These are phyloP conservation scores for Alauda arvensis DNA, from an alignment of 2,797 vertebrate species.

Conservation along the genomic window DNA sequence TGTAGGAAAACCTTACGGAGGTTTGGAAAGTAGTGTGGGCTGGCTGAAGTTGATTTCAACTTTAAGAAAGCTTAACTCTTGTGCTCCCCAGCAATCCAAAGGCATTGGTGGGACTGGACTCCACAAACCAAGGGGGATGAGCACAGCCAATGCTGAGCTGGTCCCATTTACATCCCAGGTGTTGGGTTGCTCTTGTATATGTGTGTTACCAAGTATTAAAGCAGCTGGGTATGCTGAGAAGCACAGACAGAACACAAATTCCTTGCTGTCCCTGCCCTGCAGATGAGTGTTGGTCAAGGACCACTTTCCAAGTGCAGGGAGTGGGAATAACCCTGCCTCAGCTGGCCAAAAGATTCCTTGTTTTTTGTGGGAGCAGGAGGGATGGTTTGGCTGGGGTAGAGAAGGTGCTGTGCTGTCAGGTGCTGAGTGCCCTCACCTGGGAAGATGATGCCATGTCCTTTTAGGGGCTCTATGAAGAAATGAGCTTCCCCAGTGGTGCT, in stretches of 20 bases:
- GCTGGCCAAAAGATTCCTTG: not conserved
- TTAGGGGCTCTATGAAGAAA: not conserved
- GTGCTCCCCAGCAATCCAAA: not conserved
- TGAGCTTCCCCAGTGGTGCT: accelerated
- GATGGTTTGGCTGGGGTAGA: not conserved
- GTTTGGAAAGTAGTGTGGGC: accelerated
- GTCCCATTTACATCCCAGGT: not conserved
- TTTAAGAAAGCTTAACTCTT: not conserved
- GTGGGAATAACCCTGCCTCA: not conserved
- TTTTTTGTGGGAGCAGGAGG: not conserved
- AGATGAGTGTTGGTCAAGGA: not conserved
- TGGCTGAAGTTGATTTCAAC: not conserved
- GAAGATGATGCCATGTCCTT: accelerated
- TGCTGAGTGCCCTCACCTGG: not conserved
- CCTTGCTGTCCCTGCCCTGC: not conserved
- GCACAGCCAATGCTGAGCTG: not conserved
- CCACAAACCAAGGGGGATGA: no score
- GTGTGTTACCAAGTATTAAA: not conserved
- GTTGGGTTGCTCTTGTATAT: not conserved
- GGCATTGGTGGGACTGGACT: not conserved
- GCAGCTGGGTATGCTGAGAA: accelerated
- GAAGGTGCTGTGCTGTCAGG: not conserved
- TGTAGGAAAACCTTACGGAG: not conserved
- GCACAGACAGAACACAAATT: not conserved
- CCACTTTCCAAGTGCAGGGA: not conserved